Evolutionary conservation across 2,888 invertebrate species (phyloP).

Genomic region (Oligia fasciuncula): DNA sequence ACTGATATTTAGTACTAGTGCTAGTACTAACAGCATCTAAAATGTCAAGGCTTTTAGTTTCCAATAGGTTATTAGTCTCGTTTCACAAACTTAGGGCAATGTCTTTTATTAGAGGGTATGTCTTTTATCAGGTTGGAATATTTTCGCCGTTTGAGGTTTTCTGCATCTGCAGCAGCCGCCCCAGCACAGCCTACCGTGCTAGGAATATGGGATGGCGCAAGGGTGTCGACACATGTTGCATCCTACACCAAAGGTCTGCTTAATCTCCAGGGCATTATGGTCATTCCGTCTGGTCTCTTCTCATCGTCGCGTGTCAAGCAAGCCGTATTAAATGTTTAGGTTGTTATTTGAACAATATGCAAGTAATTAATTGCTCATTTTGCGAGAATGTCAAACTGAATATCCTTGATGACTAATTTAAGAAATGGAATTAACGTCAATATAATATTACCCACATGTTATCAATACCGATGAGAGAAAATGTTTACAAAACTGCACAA

Average conservation of each 20-base stretch:
- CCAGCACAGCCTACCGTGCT: too few species aligned
- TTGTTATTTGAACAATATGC: neutral
- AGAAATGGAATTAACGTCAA: constrained; percentile 5
- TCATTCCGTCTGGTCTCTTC: too few species aligned
- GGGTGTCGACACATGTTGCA: too few species aligned
- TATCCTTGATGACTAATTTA: constrained; percentile 14
- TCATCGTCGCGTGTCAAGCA: too few species aligned
- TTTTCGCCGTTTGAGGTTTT: too few species aligned
- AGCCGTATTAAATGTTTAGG: neutral
- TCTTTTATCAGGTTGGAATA: too few species aligned
- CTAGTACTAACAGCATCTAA: neutral
- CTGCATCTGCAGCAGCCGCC: too few species aligned
- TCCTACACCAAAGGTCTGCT: too few species aligned
- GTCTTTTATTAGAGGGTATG: too few species aligned
- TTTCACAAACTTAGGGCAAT: neutral
- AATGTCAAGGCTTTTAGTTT: constrained; percentile 46
- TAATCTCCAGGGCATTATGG: too few species aligned
- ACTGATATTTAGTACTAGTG: constrained; percentile 7
- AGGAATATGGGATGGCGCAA: too few species aligned
- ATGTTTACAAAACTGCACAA: neutral
- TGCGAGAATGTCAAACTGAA: neutral
- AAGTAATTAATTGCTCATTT: neutral
- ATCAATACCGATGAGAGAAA: neutral
- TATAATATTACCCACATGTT: neutral
- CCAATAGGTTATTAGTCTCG: neutral